Evolutionary conservation across 2,113 vertebrate genomes (phyloP).

Genomic region (Amphilophus citrinellus): DNA sequence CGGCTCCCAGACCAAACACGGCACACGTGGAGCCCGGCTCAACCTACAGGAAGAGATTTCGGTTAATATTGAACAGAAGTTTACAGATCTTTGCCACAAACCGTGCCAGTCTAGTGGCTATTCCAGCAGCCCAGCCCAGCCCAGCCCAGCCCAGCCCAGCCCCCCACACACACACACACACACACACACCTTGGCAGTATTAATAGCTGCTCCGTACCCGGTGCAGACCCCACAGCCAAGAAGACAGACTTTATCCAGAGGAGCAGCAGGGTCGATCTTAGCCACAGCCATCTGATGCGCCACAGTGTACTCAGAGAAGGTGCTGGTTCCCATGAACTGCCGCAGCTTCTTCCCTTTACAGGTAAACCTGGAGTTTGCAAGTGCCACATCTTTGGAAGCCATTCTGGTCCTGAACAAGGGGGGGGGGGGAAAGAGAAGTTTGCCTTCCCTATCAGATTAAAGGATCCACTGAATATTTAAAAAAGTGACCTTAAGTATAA

Average conservation of each 20-base stretch:
- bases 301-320: constrained; percentile 89
- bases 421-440: no score
- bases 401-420: no score
- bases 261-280: constrained; percentile 83
- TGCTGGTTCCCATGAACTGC: constrained; percentile 85
- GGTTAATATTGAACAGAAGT: no score
- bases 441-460: no score
- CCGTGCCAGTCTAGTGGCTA: no score
- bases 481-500: no score
- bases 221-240: constrained; percentile 86
- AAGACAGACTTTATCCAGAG: constrained; percentile 86
- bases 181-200: constrained; percentile 83
- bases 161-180: no score
- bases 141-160: no score
- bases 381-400: constrained; percentile 47
- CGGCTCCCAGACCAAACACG: constrained; percentile 87
- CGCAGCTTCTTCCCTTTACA: constrained; percentile 85
- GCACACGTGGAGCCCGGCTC: constrained; percentile 85
- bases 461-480: no score
- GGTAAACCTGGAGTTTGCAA: constrained; percentile 78
- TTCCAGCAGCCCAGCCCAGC: no score
- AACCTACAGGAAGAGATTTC: constrained; percentile 58
- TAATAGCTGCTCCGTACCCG: constrained; percentile 87
- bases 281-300: constrained; percentile 77
- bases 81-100: no score